Conservation (phyloP, 2,797 vertebrate species). For the Pterois miles region DNA sequence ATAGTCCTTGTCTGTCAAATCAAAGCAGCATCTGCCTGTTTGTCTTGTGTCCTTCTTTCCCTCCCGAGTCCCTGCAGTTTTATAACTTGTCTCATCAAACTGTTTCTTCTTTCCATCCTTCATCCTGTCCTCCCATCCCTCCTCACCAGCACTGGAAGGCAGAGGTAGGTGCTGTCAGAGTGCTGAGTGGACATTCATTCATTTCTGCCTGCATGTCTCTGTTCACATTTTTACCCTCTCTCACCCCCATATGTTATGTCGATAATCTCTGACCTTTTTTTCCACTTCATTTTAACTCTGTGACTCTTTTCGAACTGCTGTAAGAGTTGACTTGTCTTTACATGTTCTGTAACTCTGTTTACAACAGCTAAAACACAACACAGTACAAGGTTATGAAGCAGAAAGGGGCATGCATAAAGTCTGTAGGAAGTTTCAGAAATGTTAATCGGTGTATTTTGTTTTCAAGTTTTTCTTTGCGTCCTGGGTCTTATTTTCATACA, state of each 20-base stretch:
- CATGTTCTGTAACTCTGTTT: background rate
- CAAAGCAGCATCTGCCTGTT: slow-evolving; percentile 15
- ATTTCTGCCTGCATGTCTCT: slow-evolving; percentile 66
- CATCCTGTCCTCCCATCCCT: slow-evolving; percentile 64
- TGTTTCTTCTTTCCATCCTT: slow-evolving; percentile 69
- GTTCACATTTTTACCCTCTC: background rate
- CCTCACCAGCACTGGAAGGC: slow-evolving; percentile 85
- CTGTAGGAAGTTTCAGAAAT: background rate
- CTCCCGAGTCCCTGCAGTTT: slow-evolving; percentile 30
- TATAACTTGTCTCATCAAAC: slow-evolving; percentile 62
- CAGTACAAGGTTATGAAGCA: background rate
- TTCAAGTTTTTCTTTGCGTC: background rate
- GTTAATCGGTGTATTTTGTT: background rate
- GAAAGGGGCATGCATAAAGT: background rate
- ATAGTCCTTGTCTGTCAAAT: slow-evolving; percentile 21
- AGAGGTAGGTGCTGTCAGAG: slow-evolving; percentile 82
- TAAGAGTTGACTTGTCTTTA: background rate
- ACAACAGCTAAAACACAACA: background rate
- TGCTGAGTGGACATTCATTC: slow-evolving; percentile 52
- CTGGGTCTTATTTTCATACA: background rate
- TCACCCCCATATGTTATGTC: background rate
- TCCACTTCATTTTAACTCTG: slow-evolving; percentile 10
- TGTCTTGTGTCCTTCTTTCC: slow-evolving; percentile 26
- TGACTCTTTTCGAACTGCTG: background rate
- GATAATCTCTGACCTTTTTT: slow-evolving; percentile 34